A percentile compares a stretch with the other conserved stretches of the same genome.
phyloP scores from a whole-genome alignment of 1,140 invertebrate species.

The Drosophila seguyi region DNA sequence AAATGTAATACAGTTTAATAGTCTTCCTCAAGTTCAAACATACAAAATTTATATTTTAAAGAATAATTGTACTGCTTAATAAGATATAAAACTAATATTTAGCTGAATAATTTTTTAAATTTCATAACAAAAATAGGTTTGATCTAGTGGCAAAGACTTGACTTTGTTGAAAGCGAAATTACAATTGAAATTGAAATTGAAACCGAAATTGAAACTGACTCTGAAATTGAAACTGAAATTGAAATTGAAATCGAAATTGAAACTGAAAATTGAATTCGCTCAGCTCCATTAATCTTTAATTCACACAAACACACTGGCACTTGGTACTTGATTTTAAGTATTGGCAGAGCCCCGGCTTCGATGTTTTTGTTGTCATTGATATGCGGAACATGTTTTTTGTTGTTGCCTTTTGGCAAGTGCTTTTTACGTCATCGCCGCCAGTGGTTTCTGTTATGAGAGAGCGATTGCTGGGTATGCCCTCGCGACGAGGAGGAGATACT shows the following conservation, averaged over 20 bases:
- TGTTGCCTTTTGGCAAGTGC: conserved; percentile 57
- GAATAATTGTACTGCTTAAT: no score
- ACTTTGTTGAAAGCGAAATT: conserved; percentile 44
- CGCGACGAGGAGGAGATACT: neutral
- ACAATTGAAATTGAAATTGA: conserved; percentile 12
- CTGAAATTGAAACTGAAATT: neutral
- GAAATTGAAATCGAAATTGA: neutral
- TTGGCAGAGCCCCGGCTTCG: conserved; percentile 20
- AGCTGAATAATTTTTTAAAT: neutral
- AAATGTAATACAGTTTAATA: no score
- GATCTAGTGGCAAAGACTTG: neutral
- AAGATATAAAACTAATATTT: no score
- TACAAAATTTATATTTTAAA: no score
- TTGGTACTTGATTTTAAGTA: conserved; percentile 35
- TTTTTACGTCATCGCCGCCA: conserved; percentile 73
- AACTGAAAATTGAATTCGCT: conserved; percentile 40
- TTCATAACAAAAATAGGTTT: neutral
- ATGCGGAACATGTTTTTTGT: conserved; percentile 77
- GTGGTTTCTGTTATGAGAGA: conserved; percentile 51
- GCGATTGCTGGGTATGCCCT: conserved; percentile 48
- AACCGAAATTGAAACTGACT: conserved; percentile 16
- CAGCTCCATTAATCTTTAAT: conserved; percentile 13
- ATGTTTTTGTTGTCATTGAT: conserved; percentile 64
- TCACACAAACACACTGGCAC: neutral
- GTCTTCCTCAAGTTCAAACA: no score